Conservation (phyloP, 2,797 vertebrate species). For the Acanthopagrus latus region DNA sequence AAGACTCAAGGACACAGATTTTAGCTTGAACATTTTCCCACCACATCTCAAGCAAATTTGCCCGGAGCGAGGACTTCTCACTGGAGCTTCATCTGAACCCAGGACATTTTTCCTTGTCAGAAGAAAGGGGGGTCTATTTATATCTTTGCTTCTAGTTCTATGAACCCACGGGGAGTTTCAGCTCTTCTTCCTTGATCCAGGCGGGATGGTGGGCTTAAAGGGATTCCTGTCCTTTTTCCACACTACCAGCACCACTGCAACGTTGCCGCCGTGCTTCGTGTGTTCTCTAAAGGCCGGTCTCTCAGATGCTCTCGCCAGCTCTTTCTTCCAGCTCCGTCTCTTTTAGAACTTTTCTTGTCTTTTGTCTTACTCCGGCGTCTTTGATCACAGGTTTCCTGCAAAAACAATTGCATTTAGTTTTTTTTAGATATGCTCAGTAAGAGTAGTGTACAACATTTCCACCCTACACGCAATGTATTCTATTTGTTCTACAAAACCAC, state of each 20-base stretch:
- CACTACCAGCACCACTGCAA: conserved; percentile 33
- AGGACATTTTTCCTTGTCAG: conserved; percentile 73
- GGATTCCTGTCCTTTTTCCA: conserved; percentile 54
- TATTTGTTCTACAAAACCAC: too few relatives aligned
- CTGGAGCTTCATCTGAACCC: conserved; percentile 63
- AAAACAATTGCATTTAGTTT: conserved; percentile 15
- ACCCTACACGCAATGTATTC: neutral
- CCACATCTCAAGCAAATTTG: conserved; percentile 29
- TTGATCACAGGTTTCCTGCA: neutral
- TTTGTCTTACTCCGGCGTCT: neutral
- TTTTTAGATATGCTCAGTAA: conserved; percentile 2
- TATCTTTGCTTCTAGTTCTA: conserved; percentile 59
- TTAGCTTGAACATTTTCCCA: conserved; percentile 41
- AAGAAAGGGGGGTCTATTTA: conserved; percentile 66
- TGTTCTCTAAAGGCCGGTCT: conserved; percentile 35
- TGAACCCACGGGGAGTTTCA: conserved; percentile 59
- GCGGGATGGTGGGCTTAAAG: conserved; percentile 55
- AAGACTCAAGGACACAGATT: conserved; percentile 44
- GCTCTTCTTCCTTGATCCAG: conserved; percentile 61
- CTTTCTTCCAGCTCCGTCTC: neutral
- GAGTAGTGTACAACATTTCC: conserved; percentile 17
- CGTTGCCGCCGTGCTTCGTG: conserved; percentile 1
- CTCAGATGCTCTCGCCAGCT: conserved; percentile 2
- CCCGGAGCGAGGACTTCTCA: conserved; percentile 53
- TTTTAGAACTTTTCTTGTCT: neutral